These are phyloP conservation scores for Myiozetetes cayanensis DNA, from an alignment of 2,113 vertebrate species.

Conservation along the genomic window DNA sequence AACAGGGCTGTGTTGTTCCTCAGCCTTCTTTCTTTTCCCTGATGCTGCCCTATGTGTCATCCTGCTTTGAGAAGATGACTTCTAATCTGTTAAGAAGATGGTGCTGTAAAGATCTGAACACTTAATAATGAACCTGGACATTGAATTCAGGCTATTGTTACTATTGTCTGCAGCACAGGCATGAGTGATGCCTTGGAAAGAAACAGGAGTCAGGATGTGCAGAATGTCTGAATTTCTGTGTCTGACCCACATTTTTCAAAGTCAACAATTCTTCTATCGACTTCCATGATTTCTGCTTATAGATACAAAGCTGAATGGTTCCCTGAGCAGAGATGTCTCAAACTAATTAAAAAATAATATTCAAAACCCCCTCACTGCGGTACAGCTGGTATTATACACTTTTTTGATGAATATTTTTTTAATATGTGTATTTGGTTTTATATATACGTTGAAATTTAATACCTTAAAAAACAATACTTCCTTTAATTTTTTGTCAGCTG, in stretches of 20 bases:
- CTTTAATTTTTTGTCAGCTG: not conserved
- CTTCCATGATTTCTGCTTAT: not conserved
- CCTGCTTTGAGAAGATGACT: constrained; percentile 56
- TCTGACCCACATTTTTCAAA: constrained; percentile 51
- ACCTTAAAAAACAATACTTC: not conserved
- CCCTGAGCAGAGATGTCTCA: not conserved
- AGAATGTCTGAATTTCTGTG: constrained; percentile 28
- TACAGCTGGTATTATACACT: not conserved
- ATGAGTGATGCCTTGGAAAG: not conserved
- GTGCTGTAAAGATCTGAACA: constrained; percentile 39
- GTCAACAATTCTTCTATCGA: not conserved
- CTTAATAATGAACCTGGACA: constrained; percentile 37
- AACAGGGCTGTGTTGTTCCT: constrained; percentile 35
- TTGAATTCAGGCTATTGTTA: constrained; percentile 50
- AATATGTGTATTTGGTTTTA: accelerated
- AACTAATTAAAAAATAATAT: not conserved
- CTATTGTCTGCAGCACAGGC: constrained; percentile 34
- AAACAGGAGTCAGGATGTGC: not conserved
- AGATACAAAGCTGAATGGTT: not conserved
- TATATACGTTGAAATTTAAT: not conserved
- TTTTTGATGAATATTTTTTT: not conserved
- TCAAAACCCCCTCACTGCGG: accelerated
- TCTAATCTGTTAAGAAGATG: constrained; percentile 53
- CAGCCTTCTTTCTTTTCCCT: constrained; percentile 38
- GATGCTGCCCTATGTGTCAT: constrained; percentile 35